Evolutionary conservation across 1,140 invertebrate genomes (phyloP).

Genomic region (Drosophila lowei): DNA sequence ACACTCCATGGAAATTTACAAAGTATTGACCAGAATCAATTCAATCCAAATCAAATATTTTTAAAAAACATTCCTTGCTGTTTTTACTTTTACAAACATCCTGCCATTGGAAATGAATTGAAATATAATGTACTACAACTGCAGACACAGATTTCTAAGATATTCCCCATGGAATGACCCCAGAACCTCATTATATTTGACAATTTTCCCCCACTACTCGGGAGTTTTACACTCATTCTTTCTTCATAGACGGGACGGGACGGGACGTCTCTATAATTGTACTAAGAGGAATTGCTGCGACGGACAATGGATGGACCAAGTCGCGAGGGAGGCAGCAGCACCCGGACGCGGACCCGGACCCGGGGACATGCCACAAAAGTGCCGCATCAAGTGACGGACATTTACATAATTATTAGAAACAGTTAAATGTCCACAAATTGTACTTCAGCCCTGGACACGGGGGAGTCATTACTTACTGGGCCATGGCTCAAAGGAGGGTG

Average conservation of each 20-base stretch:
- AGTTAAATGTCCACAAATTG: slow-evolving; percentile 81
- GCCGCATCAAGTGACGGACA: slow-evolving; percentile 68
- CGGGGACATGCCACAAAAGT: slow-evolving; percentile 36
- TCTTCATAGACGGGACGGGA: slow-evolving; percentile 26
- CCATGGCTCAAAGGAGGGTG: slow-evolving; percentile 57
- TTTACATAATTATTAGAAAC: slow-evolving; percentile 82
- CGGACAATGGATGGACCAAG: slow-evolving; percentile 31
- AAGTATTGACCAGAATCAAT: no score
- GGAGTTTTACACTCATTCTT: background rate
- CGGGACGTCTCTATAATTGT: slow-evolving; percentile 50
- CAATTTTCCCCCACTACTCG: slow-evolving; percentile 37
- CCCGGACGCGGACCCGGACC: background rate
- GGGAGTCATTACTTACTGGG: slow-evolving; percentile 65
- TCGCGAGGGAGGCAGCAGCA: slow-evolving; percentile 2
- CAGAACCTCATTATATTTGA: slow-evolving; percentile 69
- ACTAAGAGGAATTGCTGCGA: slow-evolving; percentile 46
- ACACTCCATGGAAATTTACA: no score
- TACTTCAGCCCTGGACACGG: slow-evolving; percentile 55
- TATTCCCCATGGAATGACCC: slow-evolving; percentile 40
- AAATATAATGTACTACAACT: slow-evolving; percentile 29
- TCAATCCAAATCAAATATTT: no score
- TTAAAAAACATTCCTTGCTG: no score
- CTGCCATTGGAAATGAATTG: slow-evolving; percentile 23
- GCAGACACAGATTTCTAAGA: background rate
- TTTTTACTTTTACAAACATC: background rate